phyloP scores from a whole-genome alignment of 2,888 invertebrate genomes.

The Coenonympha arcania region DNA sequence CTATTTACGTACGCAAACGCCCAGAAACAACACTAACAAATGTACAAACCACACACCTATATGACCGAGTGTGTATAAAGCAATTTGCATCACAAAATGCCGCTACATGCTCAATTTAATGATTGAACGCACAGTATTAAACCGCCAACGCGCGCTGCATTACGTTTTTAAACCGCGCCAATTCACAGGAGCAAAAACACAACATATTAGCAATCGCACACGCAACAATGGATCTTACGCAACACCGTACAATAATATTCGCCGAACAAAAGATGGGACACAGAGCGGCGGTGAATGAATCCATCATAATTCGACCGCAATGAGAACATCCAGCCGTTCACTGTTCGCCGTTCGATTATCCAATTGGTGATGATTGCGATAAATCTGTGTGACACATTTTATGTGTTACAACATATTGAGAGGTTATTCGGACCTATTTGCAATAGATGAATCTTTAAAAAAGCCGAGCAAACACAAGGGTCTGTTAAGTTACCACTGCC shows the following conservation, averaged over 20 bases:
- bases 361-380: slow-evolving; percentile 41
- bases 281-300: slow-evolving; percentile 51
- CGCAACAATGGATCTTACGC: slow-evolving; percentile 45
- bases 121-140: neutral
- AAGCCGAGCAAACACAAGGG: too few relatives aligned
- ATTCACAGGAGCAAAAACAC: slow-evolving; percentile 30
- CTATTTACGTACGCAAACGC: too few relatives aligned
- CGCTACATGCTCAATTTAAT: neutral
- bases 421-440: too few relatives aligned
- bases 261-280: slow-evolving; percentile 54
- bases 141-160: neutral
- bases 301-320: slow-evolving; percentile 55
- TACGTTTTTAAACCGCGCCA: slow-evolving; percentile 10
- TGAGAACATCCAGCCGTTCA: slow-evolving; percentile 48
- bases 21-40: neutral
- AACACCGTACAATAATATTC: slow-evolving; percentile 48
- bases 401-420: too few relatives aligned
- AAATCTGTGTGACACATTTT: slow-evolving; percentile 27
- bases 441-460: too few relatives aligned
- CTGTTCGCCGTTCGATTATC: slow-evolving; percentile 42
- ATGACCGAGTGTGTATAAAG: too few relatives aligned
- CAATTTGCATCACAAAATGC: neutral
- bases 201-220: slow-evolving; percentile 38
- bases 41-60: too few relatives aligned
- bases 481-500: too few relatives aligned